A percentile compares a stretch with the other conserved stretches of the same genome.
phyloP scores from a whole-genome alignment of 1,140 invertebrate species.

The Schlechtendalia chinensis region DNA sequence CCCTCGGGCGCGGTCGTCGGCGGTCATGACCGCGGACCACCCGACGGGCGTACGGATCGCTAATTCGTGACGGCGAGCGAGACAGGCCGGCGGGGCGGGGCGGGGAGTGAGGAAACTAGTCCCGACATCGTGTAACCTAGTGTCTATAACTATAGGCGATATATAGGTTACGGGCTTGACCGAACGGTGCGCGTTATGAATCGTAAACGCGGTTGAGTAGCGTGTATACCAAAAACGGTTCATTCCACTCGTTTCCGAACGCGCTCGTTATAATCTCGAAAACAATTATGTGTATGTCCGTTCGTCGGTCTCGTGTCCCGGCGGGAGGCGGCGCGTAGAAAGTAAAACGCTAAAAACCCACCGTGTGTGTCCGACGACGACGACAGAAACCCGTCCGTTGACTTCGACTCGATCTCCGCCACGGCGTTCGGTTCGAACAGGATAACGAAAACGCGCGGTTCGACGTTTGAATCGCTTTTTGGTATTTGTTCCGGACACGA shows the following conservation, averaged over 20 bases:
- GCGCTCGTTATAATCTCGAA: background rate
- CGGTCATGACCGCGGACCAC: background rate
- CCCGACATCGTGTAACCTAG: background rate
- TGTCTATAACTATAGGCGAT: background rate
- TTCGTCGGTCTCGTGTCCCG: too few species aligned
- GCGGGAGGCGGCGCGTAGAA: too few species aligned
- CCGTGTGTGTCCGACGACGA: too few species aligned
- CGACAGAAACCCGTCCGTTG: background rate
- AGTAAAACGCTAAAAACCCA: background rate
- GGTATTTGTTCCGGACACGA: too few species aligned
- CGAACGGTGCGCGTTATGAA: background rate
- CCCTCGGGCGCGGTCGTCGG: slow-evolving; percentile 4
- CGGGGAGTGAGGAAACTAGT: slow-evolving; percentile 34
- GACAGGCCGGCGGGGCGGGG: background rate
- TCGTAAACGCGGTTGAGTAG: background rate
- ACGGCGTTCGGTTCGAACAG: background rate
- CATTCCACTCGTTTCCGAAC: background rate
- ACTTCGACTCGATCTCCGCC: background rate
- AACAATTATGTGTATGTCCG: too few species aligned
- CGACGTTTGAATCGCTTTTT: too few species aligned
- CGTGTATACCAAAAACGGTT: background rate
- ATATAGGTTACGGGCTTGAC: slow-evolving; percentile 28
- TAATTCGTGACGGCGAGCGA: slow-evolving; percentile 25
- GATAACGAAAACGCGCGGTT: background rate
- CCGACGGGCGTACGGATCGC: slow-evolving; percentile 22